A percentile compares a stretch with the other conserved stretches of the same genome.
phyloP scores from a whole-genome alignment of 2,888 invertebrate species.

The Thymelicus lineola region DNA sequence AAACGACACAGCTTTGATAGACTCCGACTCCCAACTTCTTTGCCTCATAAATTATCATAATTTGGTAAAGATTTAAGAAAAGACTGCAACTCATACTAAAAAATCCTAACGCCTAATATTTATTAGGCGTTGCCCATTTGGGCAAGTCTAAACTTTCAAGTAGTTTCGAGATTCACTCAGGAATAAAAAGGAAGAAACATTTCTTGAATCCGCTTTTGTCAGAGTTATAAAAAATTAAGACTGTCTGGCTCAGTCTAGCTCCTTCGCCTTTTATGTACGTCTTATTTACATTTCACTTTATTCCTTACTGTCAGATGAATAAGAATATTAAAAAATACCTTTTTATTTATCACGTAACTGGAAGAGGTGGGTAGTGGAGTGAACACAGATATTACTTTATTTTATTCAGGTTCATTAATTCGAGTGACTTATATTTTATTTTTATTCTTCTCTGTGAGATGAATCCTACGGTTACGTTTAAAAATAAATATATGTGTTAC shows the following conservation, averaged over 20 bases:
- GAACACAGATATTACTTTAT: neutral
- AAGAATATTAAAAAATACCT: neutral
- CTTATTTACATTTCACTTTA: slow-evolving; percentile 6
- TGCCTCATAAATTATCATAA: neutral
- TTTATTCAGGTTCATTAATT: neutral
- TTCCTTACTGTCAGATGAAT: neutral
- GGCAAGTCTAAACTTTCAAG: neutral
- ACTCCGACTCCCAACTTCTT: too few species aligned
- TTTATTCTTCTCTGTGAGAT: too few species aligned
- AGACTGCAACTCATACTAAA: neutral
- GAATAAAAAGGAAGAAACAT: neutral
- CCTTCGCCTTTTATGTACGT: neutral
- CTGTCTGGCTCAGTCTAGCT: neutral
- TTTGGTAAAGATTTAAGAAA: neutral
- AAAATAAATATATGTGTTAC: too few species aligned
- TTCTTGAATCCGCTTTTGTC: neutral
- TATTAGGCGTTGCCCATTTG: too few species aligned
- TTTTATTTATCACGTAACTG: neutral
- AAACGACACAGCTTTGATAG: too few species aligned
- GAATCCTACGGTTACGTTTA: too few species aligned
- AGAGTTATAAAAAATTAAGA: slow-evolving; percentile 6
- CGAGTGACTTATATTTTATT: neutral
- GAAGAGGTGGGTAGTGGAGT: neutral
- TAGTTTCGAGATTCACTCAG: slow-evolving; percentile 2
- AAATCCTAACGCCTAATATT: neutral